Base-by-base conservation (phyloP, 2,113 vertebrate species). In the Drymodes brunneopygia region DNA sequence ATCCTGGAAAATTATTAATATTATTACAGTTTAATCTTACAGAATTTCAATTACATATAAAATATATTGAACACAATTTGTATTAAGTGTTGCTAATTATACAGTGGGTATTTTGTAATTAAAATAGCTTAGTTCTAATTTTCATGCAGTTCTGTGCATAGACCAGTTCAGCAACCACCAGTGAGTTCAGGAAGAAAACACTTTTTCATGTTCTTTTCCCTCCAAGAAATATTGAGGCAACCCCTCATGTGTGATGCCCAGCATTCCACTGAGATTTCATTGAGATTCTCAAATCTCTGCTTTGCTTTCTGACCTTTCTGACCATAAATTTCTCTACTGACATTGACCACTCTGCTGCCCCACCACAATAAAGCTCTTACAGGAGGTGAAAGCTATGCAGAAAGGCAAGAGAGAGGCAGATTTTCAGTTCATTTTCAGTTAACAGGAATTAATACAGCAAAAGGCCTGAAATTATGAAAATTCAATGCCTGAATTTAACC, bases 11-110 rank as follows among this genome's bases (percentile, higher is more conserved):
- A 75, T 89, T 93, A 94, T 97, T 96, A 95, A 82, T 96, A 95
- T 54, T 95, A 94, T 95, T 97, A 74, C 65, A 89, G 71, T 92
- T 47, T 71, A 97, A 97, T 95, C 95, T 91, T 88, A 86, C 57
- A 95, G 92, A 94, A 96, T 96, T 96, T 95, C 91, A 97, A 94
- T 97, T 96, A 96, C 83, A 75, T 95, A 81, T 54, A 90, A 97
- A 94, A 94, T 95, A 89, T 72, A 96, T 74, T 80, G 92, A 90
- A 71, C 86, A 72, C 9, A 85, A 78, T 94, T 95, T 91, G 56
- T 94, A 88, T 95, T 88, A 78, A 96, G 42, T 36, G 28, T 60
- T 80, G 44, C 22, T 97, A 96, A 97, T 92, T 96, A 44, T 28
- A 87, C 38, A 72, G 27, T 28, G 31, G 73, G 48, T 94, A 75